Conservation (phyloP, 2,113 vertebrate species). For the Mirza zaza region DNA sequence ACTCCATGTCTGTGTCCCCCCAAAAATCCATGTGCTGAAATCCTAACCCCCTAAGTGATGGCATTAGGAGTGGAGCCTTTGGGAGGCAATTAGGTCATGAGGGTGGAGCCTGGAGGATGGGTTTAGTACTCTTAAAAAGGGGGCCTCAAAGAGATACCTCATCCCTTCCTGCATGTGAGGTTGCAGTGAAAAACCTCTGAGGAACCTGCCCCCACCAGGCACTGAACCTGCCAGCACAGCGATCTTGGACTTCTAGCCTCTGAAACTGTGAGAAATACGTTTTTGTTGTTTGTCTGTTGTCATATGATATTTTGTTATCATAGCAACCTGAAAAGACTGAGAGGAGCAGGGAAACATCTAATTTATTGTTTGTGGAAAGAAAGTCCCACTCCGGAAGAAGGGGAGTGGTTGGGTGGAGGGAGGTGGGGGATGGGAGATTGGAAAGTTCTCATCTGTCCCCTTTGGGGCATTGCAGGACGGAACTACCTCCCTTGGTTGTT, state of each 20-base stretch:
- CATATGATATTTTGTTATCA: not conserved
- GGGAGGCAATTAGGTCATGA: not conserved
- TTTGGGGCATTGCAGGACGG: too few relatives aligned
- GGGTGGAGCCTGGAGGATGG: too few relatives aligned
- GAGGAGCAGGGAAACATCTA: not conserved
- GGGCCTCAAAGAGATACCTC: not conserved
- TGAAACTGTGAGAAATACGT: not conserved
- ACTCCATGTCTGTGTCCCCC: too few relatives aligned
- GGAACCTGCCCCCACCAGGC: too few relatives aligned
- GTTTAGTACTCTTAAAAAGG: not conserved
- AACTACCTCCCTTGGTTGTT: not conserved
- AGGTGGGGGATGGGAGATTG: not conserved
- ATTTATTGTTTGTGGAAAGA: conserved; percentile 8
- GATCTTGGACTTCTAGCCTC: not conserved
- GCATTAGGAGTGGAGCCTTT: not conserved
- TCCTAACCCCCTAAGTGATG: not conserved
- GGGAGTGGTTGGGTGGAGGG: not conserved
- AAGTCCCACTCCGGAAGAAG: not conserved
- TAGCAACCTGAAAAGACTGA: not conserved
- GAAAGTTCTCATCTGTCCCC: not conserved
- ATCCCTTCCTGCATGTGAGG: not conserved
- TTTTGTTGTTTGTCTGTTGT: not conserved
- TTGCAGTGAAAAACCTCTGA: not conserved
- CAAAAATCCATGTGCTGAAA: not conserved
- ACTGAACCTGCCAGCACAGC: not conserved